Percentiles rank a stretch among this genome's conserved stretches.
phyloP scores from a whole-genome alignment of 2,888 invertebrate genomes.

The Ditylenchus weischeri region DNA sequence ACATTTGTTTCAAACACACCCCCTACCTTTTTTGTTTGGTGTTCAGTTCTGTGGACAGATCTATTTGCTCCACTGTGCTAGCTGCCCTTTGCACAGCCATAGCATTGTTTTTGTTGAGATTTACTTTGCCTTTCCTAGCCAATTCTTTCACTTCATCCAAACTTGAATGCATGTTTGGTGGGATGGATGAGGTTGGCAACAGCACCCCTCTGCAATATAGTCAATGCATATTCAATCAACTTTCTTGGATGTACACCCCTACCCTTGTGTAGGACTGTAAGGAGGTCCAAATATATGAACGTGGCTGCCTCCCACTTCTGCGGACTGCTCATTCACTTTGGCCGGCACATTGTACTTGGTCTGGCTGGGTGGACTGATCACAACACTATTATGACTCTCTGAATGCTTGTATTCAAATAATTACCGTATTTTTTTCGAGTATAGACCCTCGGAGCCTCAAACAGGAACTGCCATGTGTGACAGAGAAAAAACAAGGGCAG shows the following conservation, averaged over 20 bases:
- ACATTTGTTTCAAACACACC: too few species aligned
- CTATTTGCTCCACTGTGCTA: not conserved
- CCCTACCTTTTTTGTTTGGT: slow-evolving; percentile 1
- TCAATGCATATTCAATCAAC: not conserved
- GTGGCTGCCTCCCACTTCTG: not conserved
- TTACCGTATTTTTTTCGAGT: too few species aligned
- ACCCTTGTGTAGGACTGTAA: slow-evolving; percentile 8
- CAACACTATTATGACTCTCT: not conserved
- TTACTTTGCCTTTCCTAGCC: too few species aligned
- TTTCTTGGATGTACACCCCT: not conserved
- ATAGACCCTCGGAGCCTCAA: too few species aligned
- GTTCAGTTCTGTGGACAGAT: slow-evolving; percentile 1
- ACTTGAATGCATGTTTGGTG: not conserved
- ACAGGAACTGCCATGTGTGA: too few species aligned
- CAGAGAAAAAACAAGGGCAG: too few species aligned
- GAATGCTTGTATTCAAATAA: too few species aligned
- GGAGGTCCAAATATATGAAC: slow-evolving; percentile 27
- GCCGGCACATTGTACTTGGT: not conserved
- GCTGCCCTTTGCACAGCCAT: slow-evolving; percentile 7
- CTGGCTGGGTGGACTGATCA: slow-evolving; percentile 5
- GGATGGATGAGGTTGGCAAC: too few species aligned
- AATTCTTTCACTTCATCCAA: not conserved
- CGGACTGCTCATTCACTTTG: not conserved
- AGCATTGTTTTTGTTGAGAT: not conserved
- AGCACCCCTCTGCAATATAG: too few species aligned